Percentiles rank a stretch among this genome's conserved stretches.
Conservation (phyloP, 2,113 vertebrate genomes). For the Leptobrachium leishanense region DNA sequence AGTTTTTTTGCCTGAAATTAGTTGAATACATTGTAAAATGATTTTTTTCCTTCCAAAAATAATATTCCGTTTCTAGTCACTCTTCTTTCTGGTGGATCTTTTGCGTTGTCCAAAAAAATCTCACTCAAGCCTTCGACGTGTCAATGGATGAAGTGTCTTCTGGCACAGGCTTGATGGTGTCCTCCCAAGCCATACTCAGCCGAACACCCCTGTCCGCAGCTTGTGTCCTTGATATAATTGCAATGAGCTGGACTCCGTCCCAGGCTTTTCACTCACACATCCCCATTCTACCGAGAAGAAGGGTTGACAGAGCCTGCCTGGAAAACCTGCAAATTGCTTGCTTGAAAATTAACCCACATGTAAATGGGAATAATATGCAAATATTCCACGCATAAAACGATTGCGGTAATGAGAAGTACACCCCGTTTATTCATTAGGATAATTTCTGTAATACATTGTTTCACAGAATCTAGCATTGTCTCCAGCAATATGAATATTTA, state of each 20-base stretch:
- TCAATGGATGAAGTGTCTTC: background rate
- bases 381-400: slow-evolving; percentile 34
- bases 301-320: slow-evolving; percentile 14
- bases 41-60: too few relatives aligned
- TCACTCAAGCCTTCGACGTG: background rate
- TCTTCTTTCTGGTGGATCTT: too few relatives aligned
- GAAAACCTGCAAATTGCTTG: slow-evolving; percentile 27
- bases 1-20: too few relatives aligned
- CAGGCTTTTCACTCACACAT: slow-evolving; percentile 29
- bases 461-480: slow-evolving; percentile 43
- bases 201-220: slow-evolving; percentile 5
- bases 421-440: slow-evolving; percentile 49
- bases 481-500: slow-evolving; percentile 41
- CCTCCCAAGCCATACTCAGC: background rate
- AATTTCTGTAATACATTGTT: slow-evolving; percentile 47
- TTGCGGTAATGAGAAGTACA: slow-evolving; percentile 39
- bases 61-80: too few relatives aligned
- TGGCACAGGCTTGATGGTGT: background rate
- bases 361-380: slow-evolving; percentile 41
- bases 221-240: slow-evolving; percentile 39
- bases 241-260: slow-evolving; percentile 25
- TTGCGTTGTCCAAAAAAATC: too few relatives aligned
- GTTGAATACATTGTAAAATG: too few relatives aligned
- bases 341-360: slow-evolving; percentile 17
- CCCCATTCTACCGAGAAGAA: slow-evolving; percentile 21